phyloP scores from a whole-genome alignment of 2,113 vertebrate species.

The Siniperca knerii region DNA sequence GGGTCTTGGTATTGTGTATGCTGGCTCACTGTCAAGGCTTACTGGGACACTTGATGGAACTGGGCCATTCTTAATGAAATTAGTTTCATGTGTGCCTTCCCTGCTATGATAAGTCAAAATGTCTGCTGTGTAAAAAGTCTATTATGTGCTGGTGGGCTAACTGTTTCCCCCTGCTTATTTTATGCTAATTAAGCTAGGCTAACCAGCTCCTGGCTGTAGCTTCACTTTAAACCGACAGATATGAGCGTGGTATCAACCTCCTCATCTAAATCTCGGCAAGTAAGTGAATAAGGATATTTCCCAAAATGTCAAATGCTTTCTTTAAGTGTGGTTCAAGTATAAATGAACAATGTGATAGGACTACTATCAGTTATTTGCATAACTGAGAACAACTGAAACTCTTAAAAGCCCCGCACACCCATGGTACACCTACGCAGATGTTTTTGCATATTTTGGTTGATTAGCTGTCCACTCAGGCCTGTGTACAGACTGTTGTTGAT shows the following conservation, averaged over 20 bases:
- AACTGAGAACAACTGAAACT: background rate
- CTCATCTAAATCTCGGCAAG: background rate
- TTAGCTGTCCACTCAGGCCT: slow-evolving; percentile 4
- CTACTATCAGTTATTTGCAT: background rate
- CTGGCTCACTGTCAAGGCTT: background rate
- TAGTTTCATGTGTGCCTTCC: background rate
- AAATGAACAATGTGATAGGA: background rate
- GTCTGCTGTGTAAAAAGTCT: background rate
- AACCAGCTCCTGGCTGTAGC: background rate
- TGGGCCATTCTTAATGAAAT: background rate
- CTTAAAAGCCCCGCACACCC: background rate
- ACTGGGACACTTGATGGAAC: background rate
- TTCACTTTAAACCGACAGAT: background rate
- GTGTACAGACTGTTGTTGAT: background rate
- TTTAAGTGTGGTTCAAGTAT: background rate
- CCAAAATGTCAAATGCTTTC: background rate
- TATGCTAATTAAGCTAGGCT: background rate
- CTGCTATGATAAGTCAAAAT: background rate
- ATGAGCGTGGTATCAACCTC: background rate
- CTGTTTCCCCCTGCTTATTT: background rate
- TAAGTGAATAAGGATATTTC: background rate
- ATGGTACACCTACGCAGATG: background rate
- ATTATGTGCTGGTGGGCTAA: too few species aligned
- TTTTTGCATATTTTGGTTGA: slow-evolving; percentile 1
- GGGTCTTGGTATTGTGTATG: background rate